Percentiles rank a stretch among this genome's conserved stretches.
These are phyloP conservation scores for Hapalemur alaotrensis DNA, from an alignment of 2,797 vertebrate species.

Conservation along the genomic window DNA sequence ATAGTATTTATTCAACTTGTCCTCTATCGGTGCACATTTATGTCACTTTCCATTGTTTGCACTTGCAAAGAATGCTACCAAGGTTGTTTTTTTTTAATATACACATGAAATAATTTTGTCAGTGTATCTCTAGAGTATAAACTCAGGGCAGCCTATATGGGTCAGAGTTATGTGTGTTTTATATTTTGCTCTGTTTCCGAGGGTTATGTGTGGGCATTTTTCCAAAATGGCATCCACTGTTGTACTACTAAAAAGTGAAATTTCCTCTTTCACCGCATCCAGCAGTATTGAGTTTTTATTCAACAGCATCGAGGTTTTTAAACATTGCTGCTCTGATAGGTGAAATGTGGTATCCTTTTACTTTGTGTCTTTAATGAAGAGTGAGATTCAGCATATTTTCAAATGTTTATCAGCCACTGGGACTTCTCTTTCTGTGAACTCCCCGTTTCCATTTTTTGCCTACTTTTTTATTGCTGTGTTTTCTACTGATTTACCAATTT, in stretches of 20 bases:
- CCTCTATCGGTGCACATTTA: not conserved
- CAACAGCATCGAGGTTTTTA: not conserved
- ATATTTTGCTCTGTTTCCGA: not conserved
- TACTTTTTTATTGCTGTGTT: not conserved
- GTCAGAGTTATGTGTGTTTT: not conserved
- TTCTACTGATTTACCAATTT: not conserved
- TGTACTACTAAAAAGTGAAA: not conserved
- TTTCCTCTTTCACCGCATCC: not conserved
- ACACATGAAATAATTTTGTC: too few relatives aligned
- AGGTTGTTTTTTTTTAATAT: not conserved
- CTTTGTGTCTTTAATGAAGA: not conserved
- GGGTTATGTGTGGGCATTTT: not conserved
- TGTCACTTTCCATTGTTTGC: not conserved
- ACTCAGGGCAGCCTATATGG: not conserved
- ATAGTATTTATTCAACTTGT: not conserved
- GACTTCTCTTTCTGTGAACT: not conserved
- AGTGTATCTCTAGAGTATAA: not conserved
- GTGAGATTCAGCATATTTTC: not conserved
- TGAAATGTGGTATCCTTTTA: not conserved
- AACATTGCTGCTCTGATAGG: not conserved
- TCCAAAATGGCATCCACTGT: not conserved
- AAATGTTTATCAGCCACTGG: not conserved
- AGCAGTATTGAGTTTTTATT: not conserved
- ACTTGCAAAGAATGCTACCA: not conserved
- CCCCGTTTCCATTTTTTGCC: not conserved